Conservation (phyloP, 2,888 invertebrate species). For the Lissonota sp. region DNA sequence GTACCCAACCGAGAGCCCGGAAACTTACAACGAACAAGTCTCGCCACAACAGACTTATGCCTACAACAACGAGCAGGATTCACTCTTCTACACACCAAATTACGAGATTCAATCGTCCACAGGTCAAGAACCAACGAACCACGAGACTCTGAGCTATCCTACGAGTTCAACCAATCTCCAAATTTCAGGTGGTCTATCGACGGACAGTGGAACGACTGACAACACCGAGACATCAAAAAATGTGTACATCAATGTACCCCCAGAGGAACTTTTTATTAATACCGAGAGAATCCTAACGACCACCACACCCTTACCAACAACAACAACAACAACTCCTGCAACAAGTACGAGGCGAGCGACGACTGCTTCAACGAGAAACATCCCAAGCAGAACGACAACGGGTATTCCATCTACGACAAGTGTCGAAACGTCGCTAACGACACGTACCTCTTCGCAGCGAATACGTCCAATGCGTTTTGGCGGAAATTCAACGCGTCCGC, state of each 20-base stretch:
- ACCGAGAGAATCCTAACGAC: slow-evolving; percentile 68
- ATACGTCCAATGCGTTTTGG: slow-evolving; percentile 78
- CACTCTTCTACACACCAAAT: slow-evolving; percentile 54
- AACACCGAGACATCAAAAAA: slow-evolving; percentile 33
- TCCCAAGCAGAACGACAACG: slow-evolving; percentile 33
- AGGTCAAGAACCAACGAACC: slow-evolving; percentile 41
- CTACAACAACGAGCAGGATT: slow-evolving; percentile 47
- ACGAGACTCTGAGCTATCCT: slow-evolving; percentile 50
- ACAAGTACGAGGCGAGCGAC: slow-evolving; percentile 58
- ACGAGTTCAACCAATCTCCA: slow-evolving; percentile 27
- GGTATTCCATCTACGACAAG: slow-evolving; percentile 24
- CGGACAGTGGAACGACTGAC: slow-evolving; percentile 23
- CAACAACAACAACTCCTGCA: slow-evolving; percentile 48
- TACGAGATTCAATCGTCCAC: slow-evolving; percentile 41
- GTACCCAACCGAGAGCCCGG: slow-evolving; percentile 55
- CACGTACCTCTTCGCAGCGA: slow-evolving; percentile 72
- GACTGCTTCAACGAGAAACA: slow-evolving; percentile 48
- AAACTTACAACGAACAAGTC: slow-evolving; percentile 43
- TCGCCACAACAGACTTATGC: slow-evolving; percentile 43
- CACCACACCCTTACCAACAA: slow-evolving; percentile 38
- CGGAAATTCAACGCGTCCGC: slow-evolving; percentile 86
- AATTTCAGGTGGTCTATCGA: slow-evolving; percentile 24
- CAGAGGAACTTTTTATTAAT: slow-evolving; percentile 76
- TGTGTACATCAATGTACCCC: slow-evolving; percentile 63
- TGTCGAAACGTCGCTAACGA: slow-evolving; percentile 43